Base-by-base conservation (phyloP, 2,113 vertebrate species). In the Laticauda colubrina region DNA sequence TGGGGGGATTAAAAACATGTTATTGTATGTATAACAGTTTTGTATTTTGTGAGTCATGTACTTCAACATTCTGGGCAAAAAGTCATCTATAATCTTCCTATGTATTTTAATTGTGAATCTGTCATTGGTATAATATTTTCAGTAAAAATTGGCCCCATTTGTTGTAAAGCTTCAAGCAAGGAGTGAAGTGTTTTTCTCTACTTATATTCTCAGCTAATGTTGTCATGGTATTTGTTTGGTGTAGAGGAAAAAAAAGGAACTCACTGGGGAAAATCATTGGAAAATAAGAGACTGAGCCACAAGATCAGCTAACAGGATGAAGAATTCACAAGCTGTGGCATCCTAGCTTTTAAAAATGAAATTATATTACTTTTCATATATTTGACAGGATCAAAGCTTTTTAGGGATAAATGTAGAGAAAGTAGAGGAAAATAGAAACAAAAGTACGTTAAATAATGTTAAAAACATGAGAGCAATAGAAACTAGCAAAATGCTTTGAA, bases 41-140 rank as follows among this genome's bases (percentile, higher is more conserved):
- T 53, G 45, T n/a, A 20, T 29, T 51, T 59, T 93, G 55, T 0
- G 0, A 91, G 20, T 45, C 48, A 90, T 34, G 20, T 0, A 93
- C 89, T 61, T 94, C 87, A 95, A 0, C 24, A 6, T 59, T 64
- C 89, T 87, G 90, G 15, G 91, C 92, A 94, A 89, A 90, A 81
- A 51, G 10, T 69, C 93, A 90, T 85, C 92, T 43, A 69, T 95
- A 91, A 93, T 90, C 91, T 94, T 56, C 85, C 91, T 43, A n/a
- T 24, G 1, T 20, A 45, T 64, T 21, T 26, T 93, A 91, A 81
- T 95, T 10, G 34, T 29, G 53, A 87, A 90, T 4, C 89, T 90
- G 90, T 51, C 54, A 64, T 10, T 95, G 87, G 90, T 11, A 43
- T 92, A 91, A 18, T 92, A 26, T 91, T 89, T 2, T 0, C 18